A percentile compares a stretch with the other conserved stretches of the same genome.
Conservation (phyloP, 2,888 invertebrate species). For the Nomada fucata region DNA sequence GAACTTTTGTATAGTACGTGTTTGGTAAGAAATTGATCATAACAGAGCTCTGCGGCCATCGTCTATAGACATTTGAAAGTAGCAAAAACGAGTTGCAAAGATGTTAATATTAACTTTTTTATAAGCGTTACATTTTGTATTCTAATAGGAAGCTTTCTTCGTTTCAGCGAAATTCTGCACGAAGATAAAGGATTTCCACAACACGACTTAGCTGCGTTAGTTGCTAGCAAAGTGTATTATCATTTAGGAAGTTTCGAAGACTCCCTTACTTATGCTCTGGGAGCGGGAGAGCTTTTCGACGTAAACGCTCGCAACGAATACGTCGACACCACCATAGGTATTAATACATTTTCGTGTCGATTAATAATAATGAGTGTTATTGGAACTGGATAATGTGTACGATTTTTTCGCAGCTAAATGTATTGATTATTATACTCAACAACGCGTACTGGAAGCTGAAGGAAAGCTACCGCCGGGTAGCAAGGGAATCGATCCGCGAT, state of each 20-base stretch:
- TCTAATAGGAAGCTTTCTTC: slow-evolving; percentile 6
- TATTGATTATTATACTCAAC: slow-evolving; percentile 97
- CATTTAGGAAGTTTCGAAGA: slow-evolving; percentile 98
- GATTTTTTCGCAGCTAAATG: slow-evolving; percentile 90
- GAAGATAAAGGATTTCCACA: slow-evolving; percentile 96
- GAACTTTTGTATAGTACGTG: too few species aligned
- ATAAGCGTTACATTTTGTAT: neutral
- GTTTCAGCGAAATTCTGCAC: slow-evolving; percentile 93
- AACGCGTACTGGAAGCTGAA: slow-evolving; percentile 90
- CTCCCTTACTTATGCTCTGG: slow-evolving; percentile 98
- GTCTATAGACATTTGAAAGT: too few species aligned
- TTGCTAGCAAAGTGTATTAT: slow-evolving; percentile 99
- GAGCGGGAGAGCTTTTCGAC: slow-evolving; percentile 97
- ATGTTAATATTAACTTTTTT: neutral
- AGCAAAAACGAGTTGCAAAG: too few species aligned
- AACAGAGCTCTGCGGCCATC: too few species aligned
- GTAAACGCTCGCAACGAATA: slow-evolving; percentile 97
- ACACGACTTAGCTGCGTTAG: slow-evolving; percentile 96
- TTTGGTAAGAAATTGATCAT: too few species aligned
- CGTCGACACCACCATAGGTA: slow-evolving; percentile 96
- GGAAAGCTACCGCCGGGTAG: slow-evolving; percentile 87
- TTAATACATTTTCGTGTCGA: neutral
- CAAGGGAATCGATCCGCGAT: slow-evolving; percentile 90
- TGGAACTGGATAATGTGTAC: neutral
- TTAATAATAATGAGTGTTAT: neutral